These are phyloP conservation scores for Byasa hedistus DNA, from an alignment of 2,888 invertebrate species.

Conservation along the genomic window DNA sequence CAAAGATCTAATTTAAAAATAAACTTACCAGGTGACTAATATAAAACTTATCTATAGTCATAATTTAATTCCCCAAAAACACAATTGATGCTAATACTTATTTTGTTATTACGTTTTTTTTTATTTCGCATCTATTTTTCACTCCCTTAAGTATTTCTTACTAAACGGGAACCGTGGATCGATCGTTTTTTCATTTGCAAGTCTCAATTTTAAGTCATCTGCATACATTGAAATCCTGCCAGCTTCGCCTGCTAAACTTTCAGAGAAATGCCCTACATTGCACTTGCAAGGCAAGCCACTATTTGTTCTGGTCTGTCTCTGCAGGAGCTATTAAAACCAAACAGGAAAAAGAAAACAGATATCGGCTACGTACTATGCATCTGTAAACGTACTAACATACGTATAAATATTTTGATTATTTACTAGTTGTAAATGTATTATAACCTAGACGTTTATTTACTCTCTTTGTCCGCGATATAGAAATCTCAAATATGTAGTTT, in stretches of 20 bases:
- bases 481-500: not conserved
- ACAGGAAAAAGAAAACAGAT: not conserved
- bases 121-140: too few relatives aligned
- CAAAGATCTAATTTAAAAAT: too few relatives aligned
- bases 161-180: too few relatives aligned
- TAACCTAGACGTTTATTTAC: too few relatives aligned
- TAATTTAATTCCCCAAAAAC: too few relatives aligned
- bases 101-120: too few relatives aligned
- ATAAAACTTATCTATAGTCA: too few relatives aligned
- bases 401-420: not conserved
- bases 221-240: not conserved
- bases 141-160: too few relatives aligned
- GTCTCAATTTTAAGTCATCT: not conserved
- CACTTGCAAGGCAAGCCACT: not conserved
- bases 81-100: too few relatives aligned
- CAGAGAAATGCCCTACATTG: not conserved
- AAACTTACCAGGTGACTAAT: too few relatives aligned
- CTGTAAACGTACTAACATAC: not conserved
- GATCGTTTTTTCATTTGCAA: not conserved
- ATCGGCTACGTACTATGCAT: not conserved
- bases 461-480: not conserved
- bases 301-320: not conserved
- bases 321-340: too few relatives aligned
- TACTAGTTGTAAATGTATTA: too few relatives aligned
- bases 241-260: not conserved